Evolutionary conservation across 2,888 invertebrate genomes (phyloP).

Genomic region (Graphium colonna): DNA sequence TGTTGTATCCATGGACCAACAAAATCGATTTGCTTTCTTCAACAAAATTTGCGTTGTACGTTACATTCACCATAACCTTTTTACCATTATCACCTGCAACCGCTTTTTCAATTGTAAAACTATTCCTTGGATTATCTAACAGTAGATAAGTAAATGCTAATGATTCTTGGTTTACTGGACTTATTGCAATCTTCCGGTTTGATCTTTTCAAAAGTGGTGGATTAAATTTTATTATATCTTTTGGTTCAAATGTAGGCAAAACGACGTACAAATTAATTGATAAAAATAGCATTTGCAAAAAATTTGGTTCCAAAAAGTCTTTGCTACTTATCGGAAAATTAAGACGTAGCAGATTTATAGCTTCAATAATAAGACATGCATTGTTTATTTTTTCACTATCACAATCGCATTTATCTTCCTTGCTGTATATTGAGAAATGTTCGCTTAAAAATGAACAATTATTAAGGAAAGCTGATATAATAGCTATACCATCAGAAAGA

Average conservation of each 20-base stretch:
- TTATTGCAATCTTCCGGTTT: conserved; percentile 55
- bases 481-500: conserved; percentile 76
- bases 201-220: conserved; percentile 68
- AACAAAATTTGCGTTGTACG: conserved; percentile 61
- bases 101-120: conserved; percentile 60
- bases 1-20: conserved; percentile 66
- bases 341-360: conserved; percentile 75
- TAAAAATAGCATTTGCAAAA: conserved; percentile 80
- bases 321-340: conserved; percentile 75
- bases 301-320: conserved; percentile 76
- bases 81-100: conserved; percentile 53
- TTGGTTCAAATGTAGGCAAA: conserved; percentile 74
- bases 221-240: conserved; percentile 60
- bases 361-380: conserved; percentile 74
- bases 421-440: conserved; percentile 66
- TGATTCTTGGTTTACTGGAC: conserved; percentile 61
- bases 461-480: conserved; percentile 75
- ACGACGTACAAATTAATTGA: conserved; percentile 76
- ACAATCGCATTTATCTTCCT: conserved; percentile 53
- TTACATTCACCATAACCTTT: conserved; percentile 58
- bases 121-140: conserved; percentile 53
- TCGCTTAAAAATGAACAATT: conserved; percentile 80
- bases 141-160: conserved; percentile 53
- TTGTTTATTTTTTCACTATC: conserved; percentile 75
- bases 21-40: conserved; percentile 52